phyloP scores from a whole-genome alignment of 1,140 invertebrate genomes.

The Thalassaphorura encarpata region DNA sequence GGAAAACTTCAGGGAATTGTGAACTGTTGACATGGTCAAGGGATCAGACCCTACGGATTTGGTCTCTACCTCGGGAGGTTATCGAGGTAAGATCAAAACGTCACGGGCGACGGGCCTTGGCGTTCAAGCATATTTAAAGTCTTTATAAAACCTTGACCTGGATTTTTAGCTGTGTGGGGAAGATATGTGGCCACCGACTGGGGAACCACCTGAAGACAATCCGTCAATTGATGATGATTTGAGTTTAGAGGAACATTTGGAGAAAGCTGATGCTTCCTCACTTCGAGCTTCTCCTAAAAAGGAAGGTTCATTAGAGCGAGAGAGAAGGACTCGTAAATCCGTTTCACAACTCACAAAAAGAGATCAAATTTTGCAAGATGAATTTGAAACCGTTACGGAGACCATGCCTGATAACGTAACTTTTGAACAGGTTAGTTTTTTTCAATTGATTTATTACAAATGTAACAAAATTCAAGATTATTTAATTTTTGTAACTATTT shows the following conservation, averaged over 20 bases:
- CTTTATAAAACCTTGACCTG: not conserved
- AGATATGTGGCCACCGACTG: not conserved
- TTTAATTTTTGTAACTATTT: not conserved
- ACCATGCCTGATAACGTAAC: slow-evolving; percentile 20
- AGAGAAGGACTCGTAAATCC: not conserved
- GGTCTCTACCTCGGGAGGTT: slow-evolving; percentile 53
- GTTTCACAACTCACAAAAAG: slow-evolving; percentile 1
- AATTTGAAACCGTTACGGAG: slow-evolving; percentile 20
- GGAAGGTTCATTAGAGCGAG: slow-evolving; percentile 10
- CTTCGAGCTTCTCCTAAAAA: not conserved
- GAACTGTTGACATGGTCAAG: slow-evolving; percentile 93
- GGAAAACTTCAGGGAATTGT: slow-evolving; percentile 51
- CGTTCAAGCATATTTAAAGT: not conserved
- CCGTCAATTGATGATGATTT: not conserved
- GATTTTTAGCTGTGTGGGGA: slow-evolving; percentile 24
- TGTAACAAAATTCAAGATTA: too few species aligned
- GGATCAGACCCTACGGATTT: slow-evolving; percentile 82
- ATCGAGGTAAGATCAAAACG: slow-evolving; percentile 18
- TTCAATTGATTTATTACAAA: not conserved
- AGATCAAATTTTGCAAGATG: slow-evolving; percentile 26
- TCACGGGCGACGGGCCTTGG: slow-evolving; percentile 1
- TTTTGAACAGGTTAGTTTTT: slow-evolving; percentile 27
- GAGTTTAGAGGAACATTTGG: too few species aligned
- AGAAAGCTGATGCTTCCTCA: too few species aligned
- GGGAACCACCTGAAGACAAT: not conserved